Evolutionary conservation across 2,113 vertebrate species (phyloP).

Genomic region (Motacilla alba): DNA sequence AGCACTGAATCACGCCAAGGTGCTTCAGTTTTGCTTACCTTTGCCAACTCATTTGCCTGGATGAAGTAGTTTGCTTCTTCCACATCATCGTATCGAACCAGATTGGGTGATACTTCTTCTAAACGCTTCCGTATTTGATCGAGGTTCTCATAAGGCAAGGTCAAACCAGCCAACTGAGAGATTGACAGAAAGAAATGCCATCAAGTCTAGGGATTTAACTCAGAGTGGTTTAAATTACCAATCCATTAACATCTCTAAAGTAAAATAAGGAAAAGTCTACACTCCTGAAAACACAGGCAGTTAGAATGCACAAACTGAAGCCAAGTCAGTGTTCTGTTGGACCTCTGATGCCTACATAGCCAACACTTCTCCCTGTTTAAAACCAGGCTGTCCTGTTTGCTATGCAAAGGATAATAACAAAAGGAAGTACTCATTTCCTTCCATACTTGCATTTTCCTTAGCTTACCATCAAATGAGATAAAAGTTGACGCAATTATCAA

Average conservation of each 20-base stretch:
- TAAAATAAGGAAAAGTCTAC: neutral
- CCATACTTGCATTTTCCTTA: neutral
- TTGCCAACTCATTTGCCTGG: slow-evolving; percentile 90
- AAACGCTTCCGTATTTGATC: slow-evolving; percentile 85
- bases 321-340: neutral
- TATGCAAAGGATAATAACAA: neutral
- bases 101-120: slow-evolving; percentile 90
- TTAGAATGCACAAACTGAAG: neutral
- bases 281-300: neutral
- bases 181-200: neutral
- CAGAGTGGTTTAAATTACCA: neutral
- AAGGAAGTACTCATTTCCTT: neutral
- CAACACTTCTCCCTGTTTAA: neutral
- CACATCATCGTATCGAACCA: slow-evolving; percentile 91
- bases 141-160: slow-evolving; percentile 89
- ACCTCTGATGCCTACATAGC: neutral
- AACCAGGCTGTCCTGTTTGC: neutral
- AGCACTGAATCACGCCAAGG: neutral
- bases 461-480: neutral
- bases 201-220: neutral
- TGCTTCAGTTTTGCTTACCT: slow-evolving; percentile 71
- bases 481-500: neutral
- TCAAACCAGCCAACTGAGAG: slow-evolving; percentile 85
- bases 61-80: slow-evolving; percentile 96
- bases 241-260: neutral